These are phyloP conservation scores for Heterohyrax brucei DNA, from an alignment of 2,797 vertebrate genomes.

Conservation along the genomic window DNA sequence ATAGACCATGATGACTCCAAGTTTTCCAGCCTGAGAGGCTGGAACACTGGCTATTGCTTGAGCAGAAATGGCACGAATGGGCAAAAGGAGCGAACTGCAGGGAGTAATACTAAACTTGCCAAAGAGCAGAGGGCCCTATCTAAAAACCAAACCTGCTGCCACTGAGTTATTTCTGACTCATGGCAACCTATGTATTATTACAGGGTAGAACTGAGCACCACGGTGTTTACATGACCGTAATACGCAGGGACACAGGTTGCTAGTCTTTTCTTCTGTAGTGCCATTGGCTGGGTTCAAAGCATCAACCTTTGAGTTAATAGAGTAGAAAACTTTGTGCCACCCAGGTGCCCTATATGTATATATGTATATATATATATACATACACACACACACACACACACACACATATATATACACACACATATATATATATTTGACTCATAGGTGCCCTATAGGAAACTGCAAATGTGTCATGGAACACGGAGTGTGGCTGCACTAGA, in stretches of 20 bases:
- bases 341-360: neutral
- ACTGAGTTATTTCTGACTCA: neutral
- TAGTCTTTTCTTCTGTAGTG: neutral
- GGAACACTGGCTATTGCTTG: neutral
- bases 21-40: neutral
- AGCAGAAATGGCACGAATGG: neutral
- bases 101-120: neutral
- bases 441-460: neutral
- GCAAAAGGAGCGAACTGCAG: neutral
- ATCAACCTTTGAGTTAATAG: neutral
- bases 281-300: neutral
- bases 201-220: neutral
- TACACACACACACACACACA: too few relatives aligned
- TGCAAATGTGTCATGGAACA: neutral
- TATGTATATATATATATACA: too few relatives aligned
- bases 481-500: neutral
- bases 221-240: neutral
- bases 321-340: neutral
- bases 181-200: neutral
- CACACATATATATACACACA: too few relatives aligned
- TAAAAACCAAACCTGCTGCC: neutral
- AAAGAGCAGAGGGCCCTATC: neutral
- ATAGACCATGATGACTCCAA: neutral
- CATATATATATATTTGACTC: too few relatives aligned
- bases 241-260: neutral